These are phyloP conservation scores for Microplitis deprimator DNA, from an alignment of 2,888 invertebrate species.

Conservation along the genomic window DNA sequence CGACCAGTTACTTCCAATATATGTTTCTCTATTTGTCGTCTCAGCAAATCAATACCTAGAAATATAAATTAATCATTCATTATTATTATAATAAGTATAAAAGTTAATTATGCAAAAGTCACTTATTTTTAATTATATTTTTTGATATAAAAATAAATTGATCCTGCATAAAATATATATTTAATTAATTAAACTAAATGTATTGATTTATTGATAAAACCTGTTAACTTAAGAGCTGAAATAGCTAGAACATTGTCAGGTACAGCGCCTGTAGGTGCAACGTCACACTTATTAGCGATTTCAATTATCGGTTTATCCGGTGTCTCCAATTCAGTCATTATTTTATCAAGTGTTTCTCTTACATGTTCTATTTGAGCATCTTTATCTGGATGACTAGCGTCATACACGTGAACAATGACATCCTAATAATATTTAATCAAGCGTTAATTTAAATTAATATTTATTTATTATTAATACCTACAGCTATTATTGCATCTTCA, in stretches of 20 bases:
- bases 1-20: conserved; percentile 74
- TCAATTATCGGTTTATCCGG: conserved; percentile 73
- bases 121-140: no score
- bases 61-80: conserved; percentile 27
- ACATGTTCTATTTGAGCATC: conserved; percentile 81
- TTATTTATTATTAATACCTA: conserved; percentile 57
- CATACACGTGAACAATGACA: conserved; percentile 84
- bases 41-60: conserved; percentile 72
- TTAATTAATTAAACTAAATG: conserved; percentile 13
- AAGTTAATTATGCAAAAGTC: no score
- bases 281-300: conserved; percentile 84
- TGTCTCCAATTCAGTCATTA: conserved; percentile 68
- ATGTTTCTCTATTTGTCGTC: conserved; percentile 70
- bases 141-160: no score
- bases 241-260: conserved; percentile 68
- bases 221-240: conserved; percentile 72
- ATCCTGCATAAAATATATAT: neutral
- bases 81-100: conserved; percentile 3
- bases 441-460: neutral
- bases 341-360: conserved; percentile 75
- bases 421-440: conserved; percentile 73
- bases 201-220: conserved; percentile 50
- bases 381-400: conserved; percentile 82
- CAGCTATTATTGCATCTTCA: conserved; percentile 84
- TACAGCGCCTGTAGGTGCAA: conserved; percentile 62